Evolutionary conservation across 2,797 vertebrate species (phyloP).

Genomic region (Poeciliopsis paucimaculata): DNA sequence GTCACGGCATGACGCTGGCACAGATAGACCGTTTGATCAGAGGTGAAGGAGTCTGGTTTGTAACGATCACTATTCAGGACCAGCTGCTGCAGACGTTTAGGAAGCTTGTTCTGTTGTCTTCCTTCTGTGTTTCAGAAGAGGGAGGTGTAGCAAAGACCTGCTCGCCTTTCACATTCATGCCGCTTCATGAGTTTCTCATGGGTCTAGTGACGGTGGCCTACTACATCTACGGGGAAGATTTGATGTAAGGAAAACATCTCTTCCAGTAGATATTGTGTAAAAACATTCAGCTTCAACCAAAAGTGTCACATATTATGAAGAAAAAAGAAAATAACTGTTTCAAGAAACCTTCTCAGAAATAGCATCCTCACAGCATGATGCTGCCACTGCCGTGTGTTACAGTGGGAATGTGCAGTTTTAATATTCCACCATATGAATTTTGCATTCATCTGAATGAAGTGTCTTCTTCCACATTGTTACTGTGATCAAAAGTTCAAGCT

Average conservation of each 20-base stretch:
- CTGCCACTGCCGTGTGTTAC: background rate
- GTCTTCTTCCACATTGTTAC: background rate
- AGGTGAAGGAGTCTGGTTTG: slow-evolving; percentile 64
- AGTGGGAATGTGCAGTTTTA: background rate
- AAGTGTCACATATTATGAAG: background rate
- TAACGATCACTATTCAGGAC: background rate
- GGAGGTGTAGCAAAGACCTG: slow-evolving; percentile 69
- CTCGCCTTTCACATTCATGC: slow-evolving; percentile 81
- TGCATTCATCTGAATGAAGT: background rate
- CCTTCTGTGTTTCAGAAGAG: slow-evolving; percentile 52
- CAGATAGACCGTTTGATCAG: slow-evolving; percentile 81
- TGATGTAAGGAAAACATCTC: slow-evolving; percentile 76
- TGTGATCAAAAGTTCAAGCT: background rate
- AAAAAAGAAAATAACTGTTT: background rate
- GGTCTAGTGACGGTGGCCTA: slow-evolving; percentile 84
- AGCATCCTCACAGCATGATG: background rate
- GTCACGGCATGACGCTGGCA: slow-evolving; percentile 78
- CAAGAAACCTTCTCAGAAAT: background rate
- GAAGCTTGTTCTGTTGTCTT: background rate
- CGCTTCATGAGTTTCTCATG: slow-evolving; percentile 83
- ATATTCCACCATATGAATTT: background rate
- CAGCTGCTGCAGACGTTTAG: background rate
- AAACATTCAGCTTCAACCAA: background rate
- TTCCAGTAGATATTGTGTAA: background rate
- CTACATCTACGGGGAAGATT: slow-evolving; percentile 80